Conservation (phyloP, 2,797 vertebrate genomes). For the Protonibea diacanthus region DNA sequence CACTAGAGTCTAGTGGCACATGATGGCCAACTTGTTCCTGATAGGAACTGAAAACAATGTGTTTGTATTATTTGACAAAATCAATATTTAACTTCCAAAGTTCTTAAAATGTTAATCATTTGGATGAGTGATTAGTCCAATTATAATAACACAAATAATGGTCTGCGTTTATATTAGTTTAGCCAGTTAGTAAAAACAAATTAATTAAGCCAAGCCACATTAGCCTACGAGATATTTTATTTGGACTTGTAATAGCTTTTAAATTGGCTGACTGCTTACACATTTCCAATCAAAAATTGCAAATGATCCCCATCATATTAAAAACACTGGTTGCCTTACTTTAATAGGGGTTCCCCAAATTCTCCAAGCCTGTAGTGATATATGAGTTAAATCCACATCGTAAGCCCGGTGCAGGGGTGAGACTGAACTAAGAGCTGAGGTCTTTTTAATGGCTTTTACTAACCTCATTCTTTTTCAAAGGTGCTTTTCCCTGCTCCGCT, state of each 20-base stretch:
- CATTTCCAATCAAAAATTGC: constrained; percentile 62
- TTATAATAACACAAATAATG: constrained; percentile 73
- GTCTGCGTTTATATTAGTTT: constrained; percentile 54
- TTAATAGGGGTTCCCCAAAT: constrained; percentile 39
- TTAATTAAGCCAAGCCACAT: constrained; percentile 70
- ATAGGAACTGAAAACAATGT: not conserved
- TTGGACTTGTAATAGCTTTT: constrained; percentile 69
- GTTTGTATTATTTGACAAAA: constrained; percentile 32
- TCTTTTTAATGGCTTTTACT: constrained; percentile 56
- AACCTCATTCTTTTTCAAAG: constrained; percentile 46
- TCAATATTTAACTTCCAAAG: constrained; percentile 52
- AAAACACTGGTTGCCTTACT: constrained; percentile 42
- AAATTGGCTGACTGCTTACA: constrained; percentile 60
- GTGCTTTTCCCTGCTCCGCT: constrained; percentile 34
- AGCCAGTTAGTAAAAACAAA: constrained; percentile 67
- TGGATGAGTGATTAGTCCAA: constrained; percentile 59
- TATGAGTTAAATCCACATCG: constrained; percentile 42
- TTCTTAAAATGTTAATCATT: constrained; percentile 49
- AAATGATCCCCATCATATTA: constrained; percentile 56
- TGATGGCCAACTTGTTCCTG: not conserved
- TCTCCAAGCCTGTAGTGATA: constrained; percentile 31
- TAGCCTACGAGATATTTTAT: constrained; percentile 58
- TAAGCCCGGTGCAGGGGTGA: constrained; percentile 2
- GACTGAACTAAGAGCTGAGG: constrained; percentile 36
- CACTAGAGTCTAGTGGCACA: too few species aligned